Percentiles rank a stretch among this genome's conserved stretches.
phyloP scores from a whole-genome alignment of 2,797 vertebrate genomes.

The Halcyon smyrnensis region DNA sequence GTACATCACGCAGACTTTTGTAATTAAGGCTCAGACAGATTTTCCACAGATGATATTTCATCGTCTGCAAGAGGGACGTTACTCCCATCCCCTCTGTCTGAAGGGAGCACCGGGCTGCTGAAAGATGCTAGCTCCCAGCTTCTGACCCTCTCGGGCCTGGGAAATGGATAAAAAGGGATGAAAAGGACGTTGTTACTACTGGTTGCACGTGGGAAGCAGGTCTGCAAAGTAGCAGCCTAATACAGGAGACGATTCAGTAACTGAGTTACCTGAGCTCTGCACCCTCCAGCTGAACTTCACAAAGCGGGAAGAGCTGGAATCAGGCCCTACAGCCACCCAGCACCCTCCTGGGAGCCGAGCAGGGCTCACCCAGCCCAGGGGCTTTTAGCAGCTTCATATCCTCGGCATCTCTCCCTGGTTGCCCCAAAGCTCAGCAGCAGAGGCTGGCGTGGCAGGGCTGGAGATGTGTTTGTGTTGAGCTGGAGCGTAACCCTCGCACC shows the following conservation, averaged over 20 bases:
- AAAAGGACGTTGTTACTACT: not conserved
- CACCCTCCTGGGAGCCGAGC: not conserved
- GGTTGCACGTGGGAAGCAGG: rapidly evolving
- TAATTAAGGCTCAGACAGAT: conserved; percentile 46
- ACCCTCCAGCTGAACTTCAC: not conserved
- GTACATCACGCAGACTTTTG: not conserved
- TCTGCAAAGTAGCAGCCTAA: not conserved
- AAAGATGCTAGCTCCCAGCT: not conserved
- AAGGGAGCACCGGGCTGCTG: not conserved
- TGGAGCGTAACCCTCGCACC: not conserved
- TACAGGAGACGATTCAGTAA: rapidly evolving
- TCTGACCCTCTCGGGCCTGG: not conserved
- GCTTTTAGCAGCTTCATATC: rapidly evolving
- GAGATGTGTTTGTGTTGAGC: rapidly evolving
- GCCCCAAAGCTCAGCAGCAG: not conserved
- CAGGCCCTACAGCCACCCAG: not conserved
- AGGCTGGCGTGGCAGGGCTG: not conserved
- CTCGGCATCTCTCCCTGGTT: not conserved
- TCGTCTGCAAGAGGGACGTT: not conserved
- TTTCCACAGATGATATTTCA: conserved; percentile 11
- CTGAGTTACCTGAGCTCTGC: not conserved
- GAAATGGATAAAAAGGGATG: not conserved
- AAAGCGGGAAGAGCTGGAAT: not conserved
- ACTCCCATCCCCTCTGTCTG: not conserved
- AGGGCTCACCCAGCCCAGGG: not conserved